A percentile compares a stretch with the other conserved stretches of the same genome.
Evolutionary conservation across 2,888 invertebrate species (phyloP).

Genomic region (Sclerodermus sp.): DNA sequence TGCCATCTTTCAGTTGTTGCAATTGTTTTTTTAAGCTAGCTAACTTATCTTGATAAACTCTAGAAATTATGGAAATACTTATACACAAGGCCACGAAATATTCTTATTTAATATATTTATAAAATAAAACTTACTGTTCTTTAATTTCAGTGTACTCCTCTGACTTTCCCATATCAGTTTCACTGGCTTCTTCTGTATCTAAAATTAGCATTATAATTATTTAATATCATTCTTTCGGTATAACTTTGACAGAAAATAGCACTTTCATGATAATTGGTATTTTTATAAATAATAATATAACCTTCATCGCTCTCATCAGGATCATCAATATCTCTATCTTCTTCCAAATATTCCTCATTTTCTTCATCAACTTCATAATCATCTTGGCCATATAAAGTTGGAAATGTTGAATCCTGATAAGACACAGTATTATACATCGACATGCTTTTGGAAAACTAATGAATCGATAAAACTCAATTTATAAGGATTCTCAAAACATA

Average conservation of each 20-base stretch:
- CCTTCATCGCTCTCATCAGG: conserved; percentile 65
- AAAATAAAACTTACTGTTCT: conserved; percentile 71
- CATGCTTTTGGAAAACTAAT: too few relatives aligned
- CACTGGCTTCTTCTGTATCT: conserved; percentile 97
- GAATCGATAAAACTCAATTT: too few relatives aligned
- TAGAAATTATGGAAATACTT: too few relatives aligned
- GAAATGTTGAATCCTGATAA: conserved; percentile 70
- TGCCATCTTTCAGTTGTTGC: conserved; percentile 82
- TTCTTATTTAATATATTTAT: neutral
- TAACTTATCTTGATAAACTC: conserved; percentile 89
- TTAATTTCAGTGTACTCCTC: conserved; percentile 83
- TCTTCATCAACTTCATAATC: conserved; percentile 77
- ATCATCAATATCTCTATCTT: conserved; percentile 69
- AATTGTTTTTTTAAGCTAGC: conserved; percentile 86
- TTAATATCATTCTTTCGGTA: conserved; percentile 31
- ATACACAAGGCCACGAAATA: too few relatives aligned
- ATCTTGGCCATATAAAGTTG: conserved; percentile 66
- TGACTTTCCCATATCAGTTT: conserved; percentile 85
- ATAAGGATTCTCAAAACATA: too few relatives aligned
- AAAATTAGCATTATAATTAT: conserved; percentile 30
- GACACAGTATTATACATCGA: conserved; percentile 58
- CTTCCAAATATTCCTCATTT: conserved; percentile 70
- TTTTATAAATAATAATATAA: conserved; percentile 32
- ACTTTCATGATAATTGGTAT: neutral
- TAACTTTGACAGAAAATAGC: neutral